These are phyloP conservation scores for Bungarus multicinctus DNA, from an alignment of 2,113 vertebrate species.

Conservation along the genomic window DNA sequence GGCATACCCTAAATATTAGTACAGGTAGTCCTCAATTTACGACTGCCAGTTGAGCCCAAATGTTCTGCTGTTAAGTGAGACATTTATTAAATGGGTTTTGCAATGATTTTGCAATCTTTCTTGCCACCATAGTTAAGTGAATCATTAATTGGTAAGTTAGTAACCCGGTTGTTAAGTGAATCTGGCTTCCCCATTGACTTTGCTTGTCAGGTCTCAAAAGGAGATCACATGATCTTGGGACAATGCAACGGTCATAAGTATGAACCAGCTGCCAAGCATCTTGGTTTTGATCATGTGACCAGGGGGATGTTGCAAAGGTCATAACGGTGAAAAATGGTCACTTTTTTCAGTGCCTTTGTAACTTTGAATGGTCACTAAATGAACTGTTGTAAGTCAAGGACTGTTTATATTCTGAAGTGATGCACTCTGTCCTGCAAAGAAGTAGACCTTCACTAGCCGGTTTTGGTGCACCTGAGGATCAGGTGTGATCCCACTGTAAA, in stretches of 20 bases:
- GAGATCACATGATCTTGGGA: not conserved
- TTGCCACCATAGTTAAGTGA: not conserved
- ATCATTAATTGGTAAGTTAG: not conserved
- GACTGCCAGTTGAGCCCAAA: not conserved
- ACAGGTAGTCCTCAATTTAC: too few species aligned
- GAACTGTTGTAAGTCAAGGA: not conserved
- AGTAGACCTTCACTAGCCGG: too few species aligned
- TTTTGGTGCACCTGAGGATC: not conserved
- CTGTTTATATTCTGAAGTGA: not conserved
- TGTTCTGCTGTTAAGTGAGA: not conserved
- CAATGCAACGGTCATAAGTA: not conserved
- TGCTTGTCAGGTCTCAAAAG: not conserved
- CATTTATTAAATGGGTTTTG: not conserved
- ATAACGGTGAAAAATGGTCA: not conserved
- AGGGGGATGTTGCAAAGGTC: not conserved
- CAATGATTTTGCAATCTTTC: rapidly evolving
- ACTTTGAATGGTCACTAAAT: not conserved
- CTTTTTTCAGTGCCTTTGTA: not conserved
- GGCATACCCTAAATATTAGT: not conserved
- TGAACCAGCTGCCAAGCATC: not conserved
- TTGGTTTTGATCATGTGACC: not conserved
- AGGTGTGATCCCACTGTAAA: not conserved
- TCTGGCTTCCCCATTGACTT: not conserved
- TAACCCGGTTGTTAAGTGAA: not conserved
- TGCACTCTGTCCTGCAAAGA: not conserved